A percentile compares a stretch with the other conserved stretches of the same genome.
These are phyloP conservation scores for Drosophila pectinifera DNA, from an alignment of 1,140 invertebrate species.

Conservation along the genomic window DNA sequence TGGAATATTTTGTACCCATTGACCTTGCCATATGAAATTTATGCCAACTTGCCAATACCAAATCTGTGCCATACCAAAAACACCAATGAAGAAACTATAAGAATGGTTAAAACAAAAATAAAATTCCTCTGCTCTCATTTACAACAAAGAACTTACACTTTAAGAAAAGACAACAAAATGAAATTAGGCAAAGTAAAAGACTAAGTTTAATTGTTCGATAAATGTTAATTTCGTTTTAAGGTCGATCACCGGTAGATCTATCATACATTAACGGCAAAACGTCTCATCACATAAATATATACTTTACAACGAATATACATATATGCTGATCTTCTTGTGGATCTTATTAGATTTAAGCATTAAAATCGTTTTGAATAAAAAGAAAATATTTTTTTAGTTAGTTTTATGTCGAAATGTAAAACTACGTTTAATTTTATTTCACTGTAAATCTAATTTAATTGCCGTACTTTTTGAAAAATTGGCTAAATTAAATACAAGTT, in stretches of 20 bases:
- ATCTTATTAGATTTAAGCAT: slow-evolving; percentile 2
- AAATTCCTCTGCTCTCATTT: slow-evolving; percentile 16
- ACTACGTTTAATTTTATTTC: not conserved
- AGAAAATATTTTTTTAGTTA: slow-evolving; percentile 1
- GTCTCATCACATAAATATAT: slow-evolving; percentile 62
- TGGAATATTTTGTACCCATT: slow-evolving; percentile 39
- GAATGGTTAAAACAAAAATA: slow-evolving; percentile 37
- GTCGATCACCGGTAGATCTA: slow-evolving; percentile 12
- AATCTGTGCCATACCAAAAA: slow-evolving; percentile 82
- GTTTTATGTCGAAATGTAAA: slow-evolving; percentile 11
- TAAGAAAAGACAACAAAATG: slow-evolving; percentile 28
- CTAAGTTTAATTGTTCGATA: slow-evolving; percentile 49
- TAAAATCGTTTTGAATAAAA: not conserved
- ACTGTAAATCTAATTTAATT: not conserved
- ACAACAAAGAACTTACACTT: slow-evolving; percentile 11
- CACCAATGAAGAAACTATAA: slow-evolving; percentile 29
- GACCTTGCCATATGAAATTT: slow-evolving; percentile 50
- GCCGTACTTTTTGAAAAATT: slow-evolving; percentile 1
- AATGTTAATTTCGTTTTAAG: slow-evolving; percentile 77
- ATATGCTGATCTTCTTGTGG: not conserved
- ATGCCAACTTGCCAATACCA: slow-evolving; percentile 61
- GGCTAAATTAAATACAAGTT: not conserved
- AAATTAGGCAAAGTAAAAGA: slow-evolving; percentile 51
- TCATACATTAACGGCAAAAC: slow-evolving; percentile 12
- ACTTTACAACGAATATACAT: not conserved